Percentiles rank a stretch among this genome's conserved stretches.
Evolutionary conservation across 1,140 invertebrate genomes (phyloP).

Genomic region (Penaeus japonicus): DNA sequence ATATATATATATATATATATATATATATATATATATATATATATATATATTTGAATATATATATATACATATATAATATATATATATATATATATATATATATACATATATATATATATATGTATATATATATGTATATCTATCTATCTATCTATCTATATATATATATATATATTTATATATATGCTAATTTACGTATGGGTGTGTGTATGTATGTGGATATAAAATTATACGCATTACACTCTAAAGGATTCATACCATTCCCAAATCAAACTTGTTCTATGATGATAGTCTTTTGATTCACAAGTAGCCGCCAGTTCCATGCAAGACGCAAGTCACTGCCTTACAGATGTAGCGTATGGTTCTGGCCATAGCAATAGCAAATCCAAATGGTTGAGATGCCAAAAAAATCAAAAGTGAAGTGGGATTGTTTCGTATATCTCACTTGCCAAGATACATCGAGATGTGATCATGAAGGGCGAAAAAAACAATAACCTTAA

Average conservation of each 20-base stretch:
- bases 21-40: background rate
- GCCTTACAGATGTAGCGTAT: no score
- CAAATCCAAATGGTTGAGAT: no score
- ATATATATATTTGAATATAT: background rate
- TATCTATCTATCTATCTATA: background rate
- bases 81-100: background rate
- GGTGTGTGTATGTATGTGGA: background rate
- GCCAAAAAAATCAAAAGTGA: no score
- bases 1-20: slow-evolving; percentile 4
- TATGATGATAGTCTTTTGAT: no score
- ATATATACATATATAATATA: background rate
- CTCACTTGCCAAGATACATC: no score
- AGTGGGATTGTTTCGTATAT: no score
- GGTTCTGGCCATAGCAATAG: no score
- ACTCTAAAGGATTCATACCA: background rate
- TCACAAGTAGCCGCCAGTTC: no score
- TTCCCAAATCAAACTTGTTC: background rate
- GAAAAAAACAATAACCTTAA: no score
- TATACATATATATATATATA: background rate
- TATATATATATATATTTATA: background rate
- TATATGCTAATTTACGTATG: background rate
- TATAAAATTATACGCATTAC: background rate
- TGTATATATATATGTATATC: background rate
- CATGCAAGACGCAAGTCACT: no score
- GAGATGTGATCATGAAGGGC: no score